Conservation (phyloP, 2,113 vertebrate species). For the Tachysurus fulvidraco region DNA sequence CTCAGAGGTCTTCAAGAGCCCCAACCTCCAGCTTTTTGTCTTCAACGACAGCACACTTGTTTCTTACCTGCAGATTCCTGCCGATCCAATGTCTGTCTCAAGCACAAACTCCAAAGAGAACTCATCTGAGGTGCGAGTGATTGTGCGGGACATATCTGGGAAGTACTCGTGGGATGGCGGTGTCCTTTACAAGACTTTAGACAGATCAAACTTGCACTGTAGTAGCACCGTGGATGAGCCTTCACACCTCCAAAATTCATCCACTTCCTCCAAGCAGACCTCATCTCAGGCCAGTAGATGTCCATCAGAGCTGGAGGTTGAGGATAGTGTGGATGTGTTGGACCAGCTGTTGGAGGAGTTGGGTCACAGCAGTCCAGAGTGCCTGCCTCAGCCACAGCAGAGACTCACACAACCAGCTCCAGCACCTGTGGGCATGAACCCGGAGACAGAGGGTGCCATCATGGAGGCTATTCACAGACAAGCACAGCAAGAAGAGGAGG, state of each 20-base stretch:
- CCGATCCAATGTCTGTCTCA: slow-evolving; percentile 55
- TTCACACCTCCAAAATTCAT: slow-evolving; percentile 30
- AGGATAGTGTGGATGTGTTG: slow-evolving; percentile 81
- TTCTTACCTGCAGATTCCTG: slow-evolving; percentile 90
- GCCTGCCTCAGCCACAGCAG: slow-evolving; percentile 81
- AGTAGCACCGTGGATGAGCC: slow-evolving; percentile 39
- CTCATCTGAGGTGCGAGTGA: slow-evolving; percentile 87
- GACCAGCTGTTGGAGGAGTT: slow-evolving; percentile 85
- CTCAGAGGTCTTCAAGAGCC: slow-evolving; percentile 92
- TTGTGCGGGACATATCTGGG: slow-evolving; percentile 94
- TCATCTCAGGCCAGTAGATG: slow-evolving; percentile 54
- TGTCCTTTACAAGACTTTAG: slow-evolving; percentile 83
- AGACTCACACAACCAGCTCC: slow-evolving; percentile 85
- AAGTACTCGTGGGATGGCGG: slow-evolving; percentile 96
- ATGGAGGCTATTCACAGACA: slow-evolving; percentile 81
- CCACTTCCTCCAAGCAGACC: slow-evolving; percentile 33
- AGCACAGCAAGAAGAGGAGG: slow-evolving; percentile 79
- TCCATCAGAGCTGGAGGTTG: slow-evolving; percentile 54
- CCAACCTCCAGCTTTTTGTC: slow-evolving; percentile 93
- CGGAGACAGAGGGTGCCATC: slow-evolving; percentile 82
- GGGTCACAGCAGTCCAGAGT: slow-evolving; percentile 88
- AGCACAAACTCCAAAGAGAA: slow-evolving; percentile 60
- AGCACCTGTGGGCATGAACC: slow-evolving; percentile 84
- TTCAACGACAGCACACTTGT: slow-evolving; percentile 96
- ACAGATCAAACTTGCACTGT: slow-evolving; percentile 61